Base-by-base conservation (phyloP, 1,140 invertebrate genomes). In the Schlechtendalia chinensis region DNA sequence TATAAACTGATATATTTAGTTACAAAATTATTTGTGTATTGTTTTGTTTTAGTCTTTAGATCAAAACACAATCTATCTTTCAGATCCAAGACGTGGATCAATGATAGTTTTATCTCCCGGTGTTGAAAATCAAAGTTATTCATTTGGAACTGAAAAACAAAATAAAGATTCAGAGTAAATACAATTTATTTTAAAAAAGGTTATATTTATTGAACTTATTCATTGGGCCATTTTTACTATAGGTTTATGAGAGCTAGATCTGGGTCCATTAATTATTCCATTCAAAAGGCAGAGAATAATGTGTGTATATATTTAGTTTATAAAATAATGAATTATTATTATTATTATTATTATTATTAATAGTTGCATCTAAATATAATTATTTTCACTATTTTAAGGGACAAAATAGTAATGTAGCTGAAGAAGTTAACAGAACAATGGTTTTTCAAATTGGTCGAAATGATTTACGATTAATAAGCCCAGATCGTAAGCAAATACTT, bases 371-470 rank as follows among this genome's bases (percentile, higher is more conserved):
- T 45, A 10, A 61, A 45, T 61, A 27, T 58, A 0, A 79, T 39
- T 58, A 54, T 56, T 65, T 39, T 58, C 32, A 22, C 12, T 72
- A 47, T 59, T 81, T 27, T 47, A 22, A 59, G 69, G 56, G 45
- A 17, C 69, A 81, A 27, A 45, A 84, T 82, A 22, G 24, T 74
- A 56, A 56, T 50, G 54, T 74, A 22, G 27, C 32, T 3, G 88
- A 90, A 14, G 92, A 94, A 79, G 91, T 93, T 82, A 97, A 97
- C 87, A 89, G 95, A 29, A 97, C 95, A 1, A 98, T 98, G 96
- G 88, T 98, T 14, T 92, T 89, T 77, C 86, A 95, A 87, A 93
- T 98, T 24, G 95, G 94, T n/a, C 88, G 92, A 47, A 89, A 90
- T 65, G 96, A 98, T 86, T 87, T 98, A 32, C 90, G 94, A 65